These are phyloP conservation scores for Cuculus canorus DNA, from an alignment of 2,797 vertebrate genomes.

Conservation along the genomic window DNA sequence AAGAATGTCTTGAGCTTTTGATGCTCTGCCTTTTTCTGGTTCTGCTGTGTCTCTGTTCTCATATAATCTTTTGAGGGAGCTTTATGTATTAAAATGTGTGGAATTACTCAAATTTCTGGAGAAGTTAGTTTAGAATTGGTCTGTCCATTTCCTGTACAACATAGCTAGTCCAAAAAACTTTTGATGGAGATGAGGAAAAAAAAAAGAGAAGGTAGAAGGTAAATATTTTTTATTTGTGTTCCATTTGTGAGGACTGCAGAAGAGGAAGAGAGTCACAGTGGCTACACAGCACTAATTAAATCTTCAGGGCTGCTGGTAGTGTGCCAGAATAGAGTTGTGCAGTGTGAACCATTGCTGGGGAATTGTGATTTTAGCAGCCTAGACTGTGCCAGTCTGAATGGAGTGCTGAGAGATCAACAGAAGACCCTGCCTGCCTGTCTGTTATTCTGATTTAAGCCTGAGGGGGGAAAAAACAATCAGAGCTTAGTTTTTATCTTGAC, in stretches of 20 bases:
- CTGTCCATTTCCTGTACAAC: neutral
- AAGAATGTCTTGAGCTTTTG: neutral
- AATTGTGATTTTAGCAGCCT: constrained; percentile 34
- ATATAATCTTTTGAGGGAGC: neutral
- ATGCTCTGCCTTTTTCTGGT: neutral
- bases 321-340: constrained; percentile 25
- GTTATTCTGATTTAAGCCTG: neutral
- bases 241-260: constrained; percentile 41
- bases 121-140: neutral
- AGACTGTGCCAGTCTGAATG: constrained; percentile 1
- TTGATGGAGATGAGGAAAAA: neutral
- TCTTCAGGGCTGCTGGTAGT: constrained; percentile 56
- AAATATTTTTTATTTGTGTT: constrained; percentile 50
- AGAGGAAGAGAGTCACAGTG: constrained; percentile 48
- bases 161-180: neutral
- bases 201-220: neutral
- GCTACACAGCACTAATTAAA: constrained; percentile 63
- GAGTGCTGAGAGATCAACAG: neutral
- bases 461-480: neutral
- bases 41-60: neutral
- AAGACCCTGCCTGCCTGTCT: neutral
- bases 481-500: neutral
- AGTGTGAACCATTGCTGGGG: constrained; percentile 30
- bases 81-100: neutral
- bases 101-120: neutral